Percentiles rank a stretch among this genome's conserved stretches.
phyloP scores from a whole-genome alignment of 2,888 invertebrate species.

The Chouioia cunea region DNA sequence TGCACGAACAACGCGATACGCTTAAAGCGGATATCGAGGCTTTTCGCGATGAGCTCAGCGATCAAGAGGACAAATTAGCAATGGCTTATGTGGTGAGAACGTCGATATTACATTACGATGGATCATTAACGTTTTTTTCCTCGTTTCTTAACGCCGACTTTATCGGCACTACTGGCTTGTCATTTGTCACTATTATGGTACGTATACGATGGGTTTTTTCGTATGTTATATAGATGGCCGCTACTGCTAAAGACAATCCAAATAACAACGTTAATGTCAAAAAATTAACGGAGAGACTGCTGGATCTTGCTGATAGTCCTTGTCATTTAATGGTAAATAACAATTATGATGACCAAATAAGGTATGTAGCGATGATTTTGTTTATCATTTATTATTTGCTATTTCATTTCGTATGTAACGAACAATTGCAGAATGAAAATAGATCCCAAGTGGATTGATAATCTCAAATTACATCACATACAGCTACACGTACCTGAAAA shows the following conservation, averaged over 20 bases:
- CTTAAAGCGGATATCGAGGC: slow-evolving; percentile 48
- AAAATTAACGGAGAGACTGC: slow-evolving; percentile 53
- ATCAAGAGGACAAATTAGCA: slow-evolving; percentile 50
- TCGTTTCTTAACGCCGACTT: background rate
- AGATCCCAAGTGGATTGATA: slow-evolving; percentile 53
- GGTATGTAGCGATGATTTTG: slow-evolving; percentile 45
- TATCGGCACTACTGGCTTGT: too few relatives aligned
- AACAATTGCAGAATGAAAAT: slow-evolving; percentile 64
- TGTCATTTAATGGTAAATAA: slow-evolving; percentile 53
- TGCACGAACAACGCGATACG: slow-evolving; percentile 54
- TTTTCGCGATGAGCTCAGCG: slow-evolving; percentile 47
- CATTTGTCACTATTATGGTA: too few relatives aligned
- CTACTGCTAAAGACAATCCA: slow-evolving; percentile 41
- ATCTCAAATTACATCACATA: slow-evolving; percentile 52
- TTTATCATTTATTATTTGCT: background rate
- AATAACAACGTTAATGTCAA: slow-evolving; percentile 52
- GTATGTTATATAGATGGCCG: slow-evolving; percentile 50
- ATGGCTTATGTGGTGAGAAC: slow-evolving; percentile 51
- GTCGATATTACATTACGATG: background rate
- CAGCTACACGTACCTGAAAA: slow-evolving; percentile 66
- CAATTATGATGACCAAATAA: slow-evolving; percentile 39
- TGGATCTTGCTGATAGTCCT: slow-evolving; percentile 52
- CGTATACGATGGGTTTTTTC: background rate
- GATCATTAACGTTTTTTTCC: background rate
- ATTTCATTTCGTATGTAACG: background rate